Percentiles rank a stretch among this genome's conserved stretches.
Evolutionary conservation across 2,113 vertebrate genomes (phyloP).

Genomic region (Pseudopipra pipra): DNA sequence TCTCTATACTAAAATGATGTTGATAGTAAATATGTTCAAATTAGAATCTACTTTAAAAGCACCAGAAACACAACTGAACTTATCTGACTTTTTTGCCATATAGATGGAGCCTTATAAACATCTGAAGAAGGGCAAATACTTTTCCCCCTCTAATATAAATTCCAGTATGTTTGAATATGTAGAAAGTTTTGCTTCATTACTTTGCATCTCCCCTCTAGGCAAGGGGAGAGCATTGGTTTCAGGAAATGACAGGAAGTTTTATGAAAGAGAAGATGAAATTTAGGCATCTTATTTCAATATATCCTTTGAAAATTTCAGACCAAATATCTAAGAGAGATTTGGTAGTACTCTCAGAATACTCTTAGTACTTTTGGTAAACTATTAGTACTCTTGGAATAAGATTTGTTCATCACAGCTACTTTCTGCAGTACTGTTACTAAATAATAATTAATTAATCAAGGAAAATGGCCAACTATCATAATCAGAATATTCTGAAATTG

Average conservation of each 20-base stretch:
- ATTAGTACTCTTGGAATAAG: background rate
- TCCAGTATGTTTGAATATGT: background rate
- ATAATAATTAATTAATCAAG: background rate
- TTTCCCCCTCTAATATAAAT: background rate
- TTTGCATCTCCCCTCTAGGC: background rate
- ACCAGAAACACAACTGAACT: background rate
- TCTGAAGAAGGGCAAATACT: background rate
- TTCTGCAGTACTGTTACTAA: background rate
- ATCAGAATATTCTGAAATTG: background rate
- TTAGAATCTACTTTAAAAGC: background rate
- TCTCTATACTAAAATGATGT: background rate
- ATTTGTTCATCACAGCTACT: background rate
- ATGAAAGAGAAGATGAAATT: background rate
- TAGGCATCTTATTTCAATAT: background rate
- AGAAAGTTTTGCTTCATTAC: background rate
- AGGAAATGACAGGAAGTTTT: background rate
- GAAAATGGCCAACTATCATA: background rate
- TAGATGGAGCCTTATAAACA: background rate
- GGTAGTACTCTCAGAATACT: background rate
- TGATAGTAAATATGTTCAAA: background rate
- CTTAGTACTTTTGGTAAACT: background rate
- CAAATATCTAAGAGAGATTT: background rate
- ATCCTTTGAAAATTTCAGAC: background rate
- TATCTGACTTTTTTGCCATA: background rate
- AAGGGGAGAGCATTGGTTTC: background rate